Evolutionary conservation across 1,140 invertebrate species (phyloP), one percentile per base, ranked within the genome.

Genomic region (Orchestia grillus): DNA sequence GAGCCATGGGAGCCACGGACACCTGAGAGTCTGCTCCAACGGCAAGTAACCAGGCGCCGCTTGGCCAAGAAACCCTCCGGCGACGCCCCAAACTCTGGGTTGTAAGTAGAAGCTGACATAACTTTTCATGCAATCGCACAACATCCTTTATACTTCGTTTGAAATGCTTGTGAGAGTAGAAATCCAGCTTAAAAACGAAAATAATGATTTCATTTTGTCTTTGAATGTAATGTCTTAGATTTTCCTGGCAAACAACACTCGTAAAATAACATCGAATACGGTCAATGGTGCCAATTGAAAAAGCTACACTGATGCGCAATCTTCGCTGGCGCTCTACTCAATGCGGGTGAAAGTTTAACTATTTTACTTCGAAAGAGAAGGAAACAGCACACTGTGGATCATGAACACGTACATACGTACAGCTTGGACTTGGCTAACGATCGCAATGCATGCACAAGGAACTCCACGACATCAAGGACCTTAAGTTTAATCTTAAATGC

Each of bases 361-460:
- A 90, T 90, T 90, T 44, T 42, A 44, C 88, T 90, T 44, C 88
- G 88, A 44, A 90, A 90, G 23, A 90, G 23, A 94, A 94, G 92
- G 92, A 45, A 94, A 94, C 92, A 94, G 44, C 92, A 94, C 92
- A 94, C 40, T 94, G 88, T 94, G 92, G 40, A 94, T 94, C 92
- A 94, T 94, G 92, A 94, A 94, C 43, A 94, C 92, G 43, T 44
- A 94, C 92, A 19, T 44, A 94, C 92, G 43, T 44, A 94, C 92
- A 94, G 92, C 40, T 47, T 94, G 92, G 92, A 40, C 40, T 42
- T 90, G 36, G 62, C 62, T 43, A 44, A 91, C 88, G 41, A 91
- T 43, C 88, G 88, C 88, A 91, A 94, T 8, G 44, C 92, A 94
- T 94, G 92, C 92, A 94, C 92, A 94, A 94, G 92, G 92, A 44